These are phyloP conservation scores for Spinibarbus caldwelli DNA, from an alignment of 2,797 vertebrate genomes.

Conservation along the genomic window DNA sequence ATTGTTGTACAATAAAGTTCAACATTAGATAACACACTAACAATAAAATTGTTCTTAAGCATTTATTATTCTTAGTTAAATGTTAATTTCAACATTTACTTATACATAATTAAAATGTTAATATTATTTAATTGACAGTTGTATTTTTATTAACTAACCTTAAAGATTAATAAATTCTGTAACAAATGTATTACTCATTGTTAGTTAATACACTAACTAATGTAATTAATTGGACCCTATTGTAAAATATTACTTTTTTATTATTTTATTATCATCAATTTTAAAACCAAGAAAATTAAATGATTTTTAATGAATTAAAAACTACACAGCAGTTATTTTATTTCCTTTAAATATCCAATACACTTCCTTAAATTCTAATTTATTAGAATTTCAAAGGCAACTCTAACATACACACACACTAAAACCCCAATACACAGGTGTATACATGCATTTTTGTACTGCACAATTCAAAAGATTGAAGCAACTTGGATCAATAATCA, in stretches of 20 bases:
- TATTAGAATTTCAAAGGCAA: not conserved
- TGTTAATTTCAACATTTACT: not conserved
- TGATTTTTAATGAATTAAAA: not conserved
- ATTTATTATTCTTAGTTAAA: not conserved
- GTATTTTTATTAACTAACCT: not conserved
- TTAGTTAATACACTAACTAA: not conserved
- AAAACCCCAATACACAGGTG: conserved; percentile 11
- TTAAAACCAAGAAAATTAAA: not conserved
- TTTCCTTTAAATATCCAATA: not conserved
- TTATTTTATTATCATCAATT: not conserved
- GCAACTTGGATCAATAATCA: conserved; percentile 61
- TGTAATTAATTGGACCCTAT: not conserved
- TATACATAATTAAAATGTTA: not conserved
- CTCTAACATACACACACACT: conserved; percentile 3
- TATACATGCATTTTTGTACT: conserved; percentile 24
- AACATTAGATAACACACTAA: not conserved
- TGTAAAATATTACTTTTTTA: not conserved
- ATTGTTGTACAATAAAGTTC: not conserved
- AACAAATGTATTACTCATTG: not conserved
- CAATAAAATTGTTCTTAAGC: not conserved
- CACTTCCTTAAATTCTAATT: not conserved
- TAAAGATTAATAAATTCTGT: not conserved
- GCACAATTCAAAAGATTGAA: conserved; percentile 46
- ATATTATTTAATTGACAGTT: not conserved
- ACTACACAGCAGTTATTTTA: not conserved